A percentile compares a stretch with the other conserved stretches of the same genome.
These are phyloP conservation scores for Nebria brevicollis DNA, from an alignment of 2,888 invertebrate genomes.

Conservation along the genomic window DNA sequence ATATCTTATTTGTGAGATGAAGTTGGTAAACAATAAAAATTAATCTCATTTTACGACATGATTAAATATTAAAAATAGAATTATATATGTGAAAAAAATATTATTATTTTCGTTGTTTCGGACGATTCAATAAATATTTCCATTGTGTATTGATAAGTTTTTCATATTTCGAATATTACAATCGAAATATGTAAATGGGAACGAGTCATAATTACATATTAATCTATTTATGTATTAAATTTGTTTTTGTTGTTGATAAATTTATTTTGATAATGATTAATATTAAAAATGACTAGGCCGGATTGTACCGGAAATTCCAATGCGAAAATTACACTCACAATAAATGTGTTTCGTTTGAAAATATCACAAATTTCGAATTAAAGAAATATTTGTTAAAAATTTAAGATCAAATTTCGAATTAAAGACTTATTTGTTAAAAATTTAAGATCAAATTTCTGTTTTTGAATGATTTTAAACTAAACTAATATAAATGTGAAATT, in stretches of 20 bases:
- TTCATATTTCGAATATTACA: background rate
- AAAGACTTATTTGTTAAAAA: too few relatives aligned
- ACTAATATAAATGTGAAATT: too few relatives aligned
- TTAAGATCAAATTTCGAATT: too few relatives aligned
- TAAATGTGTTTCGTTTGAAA: too few relatives aligned
- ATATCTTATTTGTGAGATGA: slow-evolving; percentile 13
- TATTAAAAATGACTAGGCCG: too few relatives aligned
- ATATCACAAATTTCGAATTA: too few relatives aligned
- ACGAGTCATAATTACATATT: background rate
- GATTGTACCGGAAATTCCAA: too few relatives aligned
- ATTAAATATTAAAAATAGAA: slow-evolving; percentile 26
- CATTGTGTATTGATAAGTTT: background rate
- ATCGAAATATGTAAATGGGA: background rate
- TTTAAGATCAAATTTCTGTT: too few relatives aligned
- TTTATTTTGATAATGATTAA: too few relatives aligned
- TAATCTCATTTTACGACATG: slow-evolving; percentile 22
- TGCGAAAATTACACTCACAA: too few relatives aligned
- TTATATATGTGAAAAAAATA: background rate
- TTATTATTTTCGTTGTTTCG: background rate
- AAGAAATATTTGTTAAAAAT: too few relatives aligned
- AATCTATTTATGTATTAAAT: background rate
- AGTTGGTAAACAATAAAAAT: slow-evolving; percentile 29
- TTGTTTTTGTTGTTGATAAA: background rate
- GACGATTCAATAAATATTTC: background rate
- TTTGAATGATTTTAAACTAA: too few relatives aligned